These are phyloP conservation scores for Leucophenga montana DNA, from an alignment of 2,888 invertebrate genomes.

Conservation along the genomic window DNA sequence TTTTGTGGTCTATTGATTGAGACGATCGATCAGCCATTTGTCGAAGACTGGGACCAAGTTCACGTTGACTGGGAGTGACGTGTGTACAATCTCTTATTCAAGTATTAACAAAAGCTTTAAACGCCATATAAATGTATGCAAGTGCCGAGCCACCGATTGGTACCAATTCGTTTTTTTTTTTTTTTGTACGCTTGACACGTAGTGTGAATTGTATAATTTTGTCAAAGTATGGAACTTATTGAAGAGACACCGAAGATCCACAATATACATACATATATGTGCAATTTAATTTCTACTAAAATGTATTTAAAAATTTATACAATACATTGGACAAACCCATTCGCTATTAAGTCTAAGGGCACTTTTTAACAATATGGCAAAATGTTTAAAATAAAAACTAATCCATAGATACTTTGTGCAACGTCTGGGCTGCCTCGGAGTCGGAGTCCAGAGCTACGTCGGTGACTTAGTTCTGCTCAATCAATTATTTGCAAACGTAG, in stretches of 20 bases:
- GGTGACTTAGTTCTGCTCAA: slow-evolving; percentile 42
- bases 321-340: too few species aligned
- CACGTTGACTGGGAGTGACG: slow-evolving; percentile 88
- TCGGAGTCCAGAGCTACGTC: too few species aligned
- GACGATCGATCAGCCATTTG: slow-evolving; percentile 91
- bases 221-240: too few species aligned
- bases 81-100: not conserved
- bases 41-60: slow-evolving; percentile 84
- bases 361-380: not conserved
- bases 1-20: slow-evolving; percentile 96
- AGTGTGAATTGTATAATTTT: too few species aligned
- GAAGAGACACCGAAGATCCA: too few species aligned
- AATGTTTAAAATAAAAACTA: too few species aligned
- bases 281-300: not conserved
- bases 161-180: slow-evolving; percentile 18
- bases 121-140: too few species aligned
- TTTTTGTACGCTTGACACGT: slow-evolving; percentile 33
- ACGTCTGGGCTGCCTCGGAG: too few species aligned
- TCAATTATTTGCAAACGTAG: slow-evolving; percentile 67
- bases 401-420: not conserved
- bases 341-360: not conserved
- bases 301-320: not conserved
- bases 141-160: too few species aligned
- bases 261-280: too few species aligned
- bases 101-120: too few species aligned